Conservation (phyloP, 2,797 vertebrate genomes). For the Etheostoma nigrum region DNA sequence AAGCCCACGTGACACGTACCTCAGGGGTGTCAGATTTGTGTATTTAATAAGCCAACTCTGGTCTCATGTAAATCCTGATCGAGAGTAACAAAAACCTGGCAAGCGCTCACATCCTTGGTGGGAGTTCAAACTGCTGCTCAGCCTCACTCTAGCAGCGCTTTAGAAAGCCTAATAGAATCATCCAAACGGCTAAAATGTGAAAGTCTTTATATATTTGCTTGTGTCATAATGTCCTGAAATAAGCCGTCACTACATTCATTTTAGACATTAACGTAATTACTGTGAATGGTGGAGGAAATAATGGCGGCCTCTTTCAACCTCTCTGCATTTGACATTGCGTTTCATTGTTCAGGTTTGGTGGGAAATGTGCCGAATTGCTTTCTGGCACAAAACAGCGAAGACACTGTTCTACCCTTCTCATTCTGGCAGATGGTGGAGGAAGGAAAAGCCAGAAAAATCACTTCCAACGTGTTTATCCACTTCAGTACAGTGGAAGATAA, state of each 20-base stretch:
- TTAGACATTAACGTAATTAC: slow-evolving; percentile 13
- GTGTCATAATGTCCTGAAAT: slow-evolving; percentile 20
- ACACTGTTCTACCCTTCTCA: slow-evolving; percentile 7
- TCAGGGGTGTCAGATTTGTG: neutral
- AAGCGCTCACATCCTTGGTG: neutral
- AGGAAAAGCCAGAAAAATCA: slow-evolving; percentile 14
- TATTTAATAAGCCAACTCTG: neutral
- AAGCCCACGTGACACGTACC: neutral
- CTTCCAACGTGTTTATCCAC: slow-evolving; percentile 6
- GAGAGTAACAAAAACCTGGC: neutral
- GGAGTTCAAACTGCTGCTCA: neutral
- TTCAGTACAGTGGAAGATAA: neutral
- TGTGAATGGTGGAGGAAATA: neutral
- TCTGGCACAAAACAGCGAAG: slow-evolving; percentile 18
- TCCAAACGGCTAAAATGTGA: neutral
- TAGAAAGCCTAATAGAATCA: neutral
- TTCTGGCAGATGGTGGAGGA: slow-evolving; percentile 28
- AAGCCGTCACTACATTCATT: neutral
- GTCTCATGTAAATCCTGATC: neutral
- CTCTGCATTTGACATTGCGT: slow-evolving; percentile 15
- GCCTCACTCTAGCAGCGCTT: neutral
- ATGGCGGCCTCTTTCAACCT: slow-evolving; percentile 5
- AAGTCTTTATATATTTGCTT: slow-evolving; percentile 4
- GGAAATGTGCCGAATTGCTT: slow-evolving; percentile 29
- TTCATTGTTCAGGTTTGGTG: slow-evolving; percentile 33